Conservation (phyloP, 2,797 vertebrate genomes). For the Enteromius fasciolatus region DNA sequence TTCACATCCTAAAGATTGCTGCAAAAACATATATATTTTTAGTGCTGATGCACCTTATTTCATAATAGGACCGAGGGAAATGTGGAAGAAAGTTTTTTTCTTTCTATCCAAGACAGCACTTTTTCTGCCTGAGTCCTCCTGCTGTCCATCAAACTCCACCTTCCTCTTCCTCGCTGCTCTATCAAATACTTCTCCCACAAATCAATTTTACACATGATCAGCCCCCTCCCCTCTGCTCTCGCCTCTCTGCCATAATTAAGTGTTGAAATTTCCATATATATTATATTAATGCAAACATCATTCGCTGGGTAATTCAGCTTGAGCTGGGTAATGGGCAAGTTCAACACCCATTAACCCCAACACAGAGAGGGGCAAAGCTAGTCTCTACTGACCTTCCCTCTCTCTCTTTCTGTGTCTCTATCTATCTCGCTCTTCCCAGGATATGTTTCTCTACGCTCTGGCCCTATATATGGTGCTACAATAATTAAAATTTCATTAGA, state of each 20-base stretch:
- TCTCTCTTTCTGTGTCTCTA: conserved; percentile 76
- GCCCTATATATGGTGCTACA: not conserved
- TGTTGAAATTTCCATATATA: conserved; percentile 99
- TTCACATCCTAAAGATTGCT: conserved; percentile 69
- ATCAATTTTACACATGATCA: conserved; percentile 99
- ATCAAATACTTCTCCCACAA: conserved; percentile 99
- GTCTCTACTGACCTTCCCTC: conserved; percentile 88
- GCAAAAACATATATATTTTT: conserved; percentile 75
- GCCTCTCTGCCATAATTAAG: conserved; percentile 99
- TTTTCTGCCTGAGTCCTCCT: conserved; percentile 83
- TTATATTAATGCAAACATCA: conserved; percentile 99
- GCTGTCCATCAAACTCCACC: conserved; percentile 87
- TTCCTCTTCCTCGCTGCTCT: conserved; percentile 85
- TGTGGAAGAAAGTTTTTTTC: conserved; percentile 62
- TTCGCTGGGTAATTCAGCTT: conserved; percentile 99
- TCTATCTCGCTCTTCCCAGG: conserved; percentile 68
- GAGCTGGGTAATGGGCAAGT: conserved; percentile 99
- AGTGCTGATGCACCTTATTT: conserved; percentile 81
- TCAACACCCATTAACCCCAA: conserved; percentile 99
- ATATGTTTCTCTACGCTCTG: conserved; percentile 14
- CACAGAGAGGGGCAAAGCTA: conserved; percentile 85
- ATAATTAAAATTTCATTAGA: conserved; percentile 1
- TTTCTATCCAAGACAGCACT: conserved; percentile 77
- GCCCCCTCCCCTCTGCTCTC: conserved; percentile 97
- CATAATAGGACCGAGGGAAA: conserved; percentile 74